Conservation (phyloP, 2,113 vertebrate species). For the Malurus elegans region DNA sequence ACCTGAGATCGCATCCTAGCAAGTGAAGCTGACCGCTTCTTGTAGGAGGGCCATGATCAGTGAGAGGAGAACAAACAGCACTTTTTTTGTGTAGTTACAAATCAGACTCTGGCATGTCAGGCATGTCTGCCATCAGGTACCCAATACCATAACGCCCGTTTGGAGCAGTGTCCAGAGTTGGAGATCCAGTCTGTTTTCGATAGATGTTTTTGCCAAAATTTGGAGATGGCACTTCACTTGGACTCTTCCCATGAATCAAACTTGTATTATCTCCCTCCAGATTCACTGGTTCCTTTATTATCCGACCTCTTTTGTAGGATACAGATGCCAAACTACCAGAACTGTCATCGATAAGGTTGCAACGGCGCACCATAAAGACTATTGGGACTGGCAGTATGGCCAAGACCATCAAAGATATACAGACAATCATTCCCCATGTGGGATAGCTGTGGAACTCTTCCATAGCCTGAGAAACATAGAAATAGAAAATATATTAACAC, state of each 20-base stretch:
- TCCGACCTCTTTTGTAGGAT: constrained; percentile 91
- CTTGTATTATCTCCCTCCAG: constrained; percentile 86
- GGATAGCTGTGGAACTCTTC: constrained; percentile 85
- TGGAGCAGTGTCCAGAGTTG: constrained; percentile 80
- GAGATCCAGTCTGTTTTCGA: constrained; percentile 84
- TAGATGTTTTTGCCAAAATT: constrained; percentile 88
- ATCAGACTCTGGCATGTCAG: constrained; percentile 93
- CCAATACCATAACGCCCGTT: constrained; percentile 95
- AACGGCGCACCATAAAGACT: constrained; percentile 83
- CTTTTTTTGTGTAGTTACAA: constrained; percentile 73
- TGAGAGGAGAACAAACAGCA: constrained; percentile 9
- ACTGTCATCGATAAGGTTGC: constrained; percentile 84
- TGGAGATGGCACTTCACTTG: constrained; percentile 88
- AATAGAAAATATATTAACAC: neutral
- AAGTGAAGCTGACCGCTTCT: constrained; percentile 57
- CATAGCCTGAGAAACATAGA: constrained; percentile 72
- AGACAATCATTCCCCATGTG: constrained; percentile 84
- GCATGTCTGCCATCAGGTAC: constrained; percentile 91
- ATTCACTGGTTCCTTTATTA: constrained; percentile 85
- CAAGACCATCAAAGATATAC: constrained; percentile 83
- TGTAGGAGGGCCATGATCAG: constrained; percentile 35
- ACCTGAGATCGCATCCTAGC: constrained; percentile 71
- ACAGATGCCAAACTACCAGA: constrained; percentile 81
- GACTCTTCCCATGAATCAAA: constrained; percentile 87
- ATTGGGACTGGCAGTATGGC: constrained; percentile 88